Percentiles rank a stretch among this genome's conserved stretches.
Conservation (phyloP, 2,797 vertebrate genomes). For the Pangasius djambal region DNA sequence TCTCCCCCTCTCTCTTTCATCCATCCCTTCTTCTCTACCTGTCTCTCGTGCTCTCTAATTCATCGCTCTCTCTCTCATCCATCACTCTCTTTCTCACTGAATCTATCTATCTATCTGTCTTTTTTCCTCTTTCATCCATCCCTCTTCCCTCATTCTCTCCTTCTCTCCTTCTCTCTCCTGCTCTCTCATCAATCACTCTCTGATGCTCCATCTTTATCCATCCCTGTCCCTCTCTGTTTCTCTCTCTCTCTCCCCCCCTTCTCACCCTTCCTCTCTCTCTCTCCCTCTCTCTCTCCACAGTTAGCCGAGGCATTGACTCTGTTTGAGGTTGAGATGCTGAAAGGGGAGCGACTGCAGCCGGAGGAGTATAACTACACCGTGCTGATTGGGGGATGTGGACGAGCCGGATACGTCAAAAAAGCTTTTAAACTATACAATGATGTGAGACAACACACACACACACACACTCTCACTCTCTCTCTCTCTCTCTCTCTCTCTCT, state of each 20-base stretch:
- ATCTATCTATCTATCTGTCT: background rate
- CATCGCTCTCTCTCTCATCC: background rate
- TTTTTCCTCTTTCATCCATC: no score
- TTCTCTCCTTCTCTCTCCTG: background rate
- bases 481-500: background rate
- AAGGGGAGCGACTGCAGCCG: conserved; percentile 81
- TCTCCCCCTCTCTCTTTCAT: background rate
- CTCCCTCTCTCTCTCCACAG: conserved; percentile 63
- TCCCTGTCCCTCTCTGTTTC: background rate
- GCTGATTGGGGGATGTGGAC: conserved; percentile 91
- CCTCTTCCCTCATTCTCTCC: no score
- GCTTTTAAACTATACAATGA: conserved; percentile 94
- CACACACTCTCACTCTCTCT: background rate
- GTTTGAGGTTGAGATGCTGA: conserved; percentile 89
- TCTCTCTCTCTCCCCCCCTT: background rate
- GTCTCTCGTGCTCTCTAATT: background rate
- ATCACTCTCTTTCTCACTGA: background rate
- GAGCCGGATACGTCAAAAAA: conserved; percentile 85
- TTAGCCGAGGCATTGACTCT: conserved; percentile 86
- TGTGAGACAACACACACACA: conserved; percentile 66
- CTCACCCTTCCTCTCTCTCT: background rate
- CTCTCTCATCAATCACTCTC: no score
- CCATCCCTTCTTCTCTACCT: no score
- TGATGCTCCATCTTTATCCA: background rate
- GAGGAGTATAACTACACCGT: conserved; percentile 90